Evolutionary conservation across 2,888 invertebrate species (phyloP).

Genomic region (Antitype chi): DNA sequence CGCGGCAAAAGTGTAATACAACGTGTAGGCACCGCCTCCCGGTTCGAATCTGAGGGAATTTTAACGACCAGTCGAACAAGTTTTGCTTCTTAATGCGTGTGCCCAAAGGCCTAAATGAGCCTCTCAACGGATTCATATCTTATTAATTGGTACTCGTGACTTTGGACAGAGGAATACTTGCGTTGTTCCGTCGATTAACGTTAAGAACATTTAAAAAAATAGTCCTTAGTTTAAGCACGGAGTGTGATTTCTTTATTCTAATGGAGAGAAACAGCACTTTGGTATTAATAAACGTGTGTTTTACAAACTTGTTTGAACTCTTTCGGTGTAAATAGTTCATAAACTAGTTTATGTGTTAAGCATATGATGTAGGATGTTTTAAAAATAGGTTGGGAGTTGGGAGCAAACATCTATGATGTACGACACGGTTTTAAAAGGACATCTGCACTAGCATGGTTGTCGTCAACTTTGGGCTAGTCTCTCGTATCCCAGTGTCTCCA

Average conservation of each 20-base stretch:
- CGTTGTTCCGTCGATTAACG: constrained; percentile 49
- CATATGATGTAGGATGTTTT: background rate
- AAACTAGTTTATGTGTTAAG: background rate
- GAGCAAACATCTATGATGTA: background rate
- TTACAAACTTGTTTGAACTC: constrained; percentile 6
- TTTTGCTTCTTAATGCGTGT: constrained; percentile 75
- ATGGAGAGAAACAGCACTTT: constrained; percentile 24
- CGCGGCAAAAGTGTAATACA: constrained; percentile 71
- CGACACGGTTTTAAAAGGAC: constrained; percentile 10
- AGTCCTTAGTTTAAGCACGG: constrained; percentile 27
- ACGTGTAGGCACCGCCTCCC: constrained; percentile 72
- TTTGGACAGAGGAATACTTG: constrained; percentile 55
- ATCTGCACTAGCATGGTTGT: background rate
- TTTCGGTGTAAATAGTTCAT: constrained; percentile 6
- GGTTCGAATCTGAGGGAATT: constrained; percentile 84
- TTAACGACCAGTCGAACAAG: constrained; percentile 82
- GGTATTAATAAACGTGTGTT: background rate
- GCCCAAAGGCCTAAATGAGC: constrained; percentile 77
- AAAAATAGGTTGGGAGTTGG: constrained; percentile 7
- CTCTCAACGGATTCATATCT: constrained; percentile 71
- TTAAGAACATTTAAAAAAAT: constrained; percentile 31
- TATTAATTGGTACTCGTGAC: constrained; percentile 74
- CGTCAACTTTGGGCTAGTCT: background rate
- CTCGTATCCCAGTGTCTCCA: background rate
- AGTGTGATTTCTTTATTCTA: constrained; percentile 38